phyloP scores from a whole-genome alignment of 2,888 invertebrate genomes.

The Apodemia mormo region DNA sequence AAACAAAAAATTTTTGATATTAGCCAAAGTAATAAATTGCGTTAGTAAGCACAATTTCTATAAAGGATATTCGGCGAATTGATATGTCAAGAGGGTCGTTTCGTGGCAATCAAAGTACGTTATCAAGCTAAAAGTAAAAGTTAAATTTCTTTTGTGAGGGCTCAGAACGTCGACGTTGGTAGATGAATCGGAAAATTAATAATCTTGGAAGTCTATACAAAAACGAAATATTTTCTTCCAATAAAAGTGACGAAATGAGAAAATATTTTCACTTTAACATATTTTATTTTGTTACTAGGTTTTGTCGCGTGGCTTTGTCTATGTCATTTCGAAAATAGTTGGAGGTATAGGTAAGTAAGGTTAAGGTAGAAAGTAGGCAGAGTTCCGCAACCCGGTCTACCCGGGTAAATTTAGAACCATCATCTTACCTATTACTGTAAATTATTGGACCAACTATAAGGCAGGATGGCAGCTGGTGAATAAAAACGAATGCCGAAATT shows the following conservation, averaged over 20 bases:
- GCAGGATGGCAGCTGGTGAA: too few relatives aligned
- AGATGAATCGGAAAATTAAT: conserved; percentile 14
- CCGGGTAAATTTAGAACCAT: too few relatives aligned
- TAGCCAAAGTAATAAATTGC: neutral
- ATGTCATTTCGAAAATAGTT: too few relatives aligned
- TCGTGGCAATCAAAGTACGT: neutral
- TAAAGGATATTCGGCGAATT: conserved; percentile 5
- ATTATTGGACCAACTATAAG: too few relatives aligned
- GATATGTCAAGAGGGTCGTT: conserved; percentile 8
- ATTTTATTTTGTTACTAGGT: neutral
- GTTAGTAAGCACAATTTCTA: conserved; percentile 9
- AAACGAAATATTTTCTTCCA: neutral
- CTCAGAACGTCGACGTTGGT: neutral
- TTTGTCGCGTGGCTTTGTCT: neutral
- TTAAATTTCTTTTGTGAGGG: conserved; percentile 12
- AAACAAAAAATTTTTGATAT: neutral
- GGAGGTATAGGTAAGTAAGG: too few relatives aligned
- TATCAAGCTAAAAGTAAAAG: conserved; percentile 6
- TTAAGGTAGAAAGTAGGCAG: too few relatives aligned
- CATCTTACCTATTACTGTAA: too few relatives aligned
- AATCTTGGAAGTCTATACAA: neutral
- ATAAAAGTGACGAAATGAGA: neutral
- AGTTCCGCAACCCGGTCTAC: too few relatives aligned
- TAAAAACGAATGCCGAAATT: too few relatives aligned
- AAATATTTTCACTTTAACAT: neutral